Conservation (phyloP, 2,888 invertebrate genomes). For the Eucera pruinosa region DNA sequence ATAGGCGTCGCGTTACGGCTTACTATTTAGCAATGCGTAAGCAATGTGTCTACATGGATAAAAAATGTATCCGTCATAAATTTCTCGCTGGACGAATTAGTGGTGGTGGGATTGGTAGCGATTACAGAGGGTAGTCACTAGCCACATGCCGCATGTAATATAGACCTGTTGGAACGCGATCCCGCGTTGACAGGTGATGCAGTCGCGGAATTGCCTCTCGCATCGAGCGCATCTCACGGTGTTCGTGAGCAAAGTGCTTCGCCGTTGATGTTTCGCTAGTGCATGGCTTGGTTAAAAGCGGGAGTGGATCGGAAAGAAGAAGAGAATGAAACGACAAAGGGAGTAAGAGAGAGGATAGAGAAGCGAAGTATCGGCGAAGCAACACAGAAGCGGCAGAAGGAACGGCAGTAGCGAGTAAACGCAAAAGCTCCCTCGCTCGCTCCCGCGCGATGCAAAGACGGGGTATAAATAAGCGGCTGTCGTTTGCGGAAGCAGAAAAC, state of each 20-base stretch:
- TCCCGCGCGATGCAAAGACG: conserved; percentile 83
- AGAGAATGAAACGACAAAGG: conserved; percentile 9
- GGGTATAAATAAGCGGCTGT: conserved; percentile 84
- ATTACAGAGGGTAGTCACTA: conserved; percentile 37
- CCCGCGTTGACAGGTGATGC: conserved; percentile 80
- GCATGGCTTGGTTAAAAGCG: neutral
- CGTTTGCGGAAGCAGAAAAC: conserved; percentile 84
- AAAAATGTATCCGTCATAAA: conserved; percentile 34
- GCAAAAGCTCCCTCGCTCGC: conserved; percentile 80
- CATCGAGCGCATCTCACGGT: conserved; percentile 64
- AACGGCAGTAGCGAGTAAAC: conserved; percentile 74
- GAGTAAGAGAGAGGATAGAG: conserved; percentile 26
- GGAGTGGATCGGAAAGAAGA: neutral
- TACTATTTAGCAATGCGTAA: neutral
- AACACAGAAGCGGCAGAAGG: conserved; percentile 53
- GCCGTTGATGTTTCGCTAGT: conserved; percentile 63
- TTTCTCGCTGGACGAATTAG: conserved; percentile 42
- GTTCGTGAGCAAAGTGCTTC: conserved; percentile 69
- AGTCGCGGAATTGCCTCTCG: conserved; percentile 76
- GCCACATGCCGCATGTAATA: conserved; percentile 69
- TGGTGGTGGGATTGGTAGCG: conserved; percentile 25
- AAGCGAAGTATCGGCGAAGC: conserved; percentile 44
- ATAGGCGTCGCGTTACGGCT: too few relatives aligned
- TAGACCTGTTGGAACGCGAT: conserved; percentile 74
- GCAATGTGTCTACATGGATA: neutral